Base-by-base conservation (phyloP, 1,140 invertebrate species). In the Chironomus tepperi region DNA sequence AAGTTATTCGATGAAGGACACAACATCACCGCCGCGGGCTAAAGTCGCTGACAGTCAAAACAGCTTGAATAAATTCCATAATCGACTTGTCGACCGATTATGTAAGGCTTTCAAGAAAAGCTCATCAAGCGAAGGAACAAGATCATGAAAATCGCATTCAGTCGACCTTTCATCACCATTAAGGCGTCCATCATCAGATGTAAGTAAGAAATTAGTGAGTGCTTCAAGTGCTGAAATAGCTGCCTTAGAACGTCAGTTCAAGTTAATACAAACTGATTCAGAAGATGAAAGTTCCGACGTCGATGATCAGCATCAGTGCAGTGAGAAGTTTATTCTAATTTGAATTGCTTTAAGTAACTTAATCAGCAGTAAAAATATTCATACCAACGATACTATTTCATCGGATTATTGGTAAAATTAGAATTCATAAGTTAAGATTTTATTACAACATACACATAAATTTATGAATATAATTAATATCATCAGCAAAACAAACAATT, bases 31-130 rank as follows among this genome's bases (percentile, higher is more conserved):
- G 18, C 85, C 86, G n/a, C 87, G 87, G 78, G 15, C 65, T 16
- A 12, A 18, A 7, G 18, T 18, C 19, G 85, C 84, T 74, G 85
- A 84, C 43, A 81, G 87, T 80, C 76, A 84, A 10, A 85, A 79
- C 75, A 89, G 88, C 72, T 81, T 90, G 73, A 89, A 89, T 80
- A 89, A 89, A 81, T 90, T 90, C 78, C 88, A 90, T 82, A 88
- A 84, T 76, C 84, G 87, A 10, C 80, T 90, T 21, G 86, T 90
- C 73, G 88, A 90, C 78, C 88, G 89, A 79, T 79, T 90, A 76
- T 16, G 65, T 7, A 70, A 21, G 18, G 65, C 65, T 18, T 70
- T 70, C 65, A 70, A 70, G 19, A 70, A 16, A n/a, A 70, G 65
- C 16, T 70, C 65, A 19, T 70, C 65, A 7, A 2, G 8, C 3